Conservation (phyloP, 2,113 vertebrate genomes). For the Grallaria varia region DNA sequence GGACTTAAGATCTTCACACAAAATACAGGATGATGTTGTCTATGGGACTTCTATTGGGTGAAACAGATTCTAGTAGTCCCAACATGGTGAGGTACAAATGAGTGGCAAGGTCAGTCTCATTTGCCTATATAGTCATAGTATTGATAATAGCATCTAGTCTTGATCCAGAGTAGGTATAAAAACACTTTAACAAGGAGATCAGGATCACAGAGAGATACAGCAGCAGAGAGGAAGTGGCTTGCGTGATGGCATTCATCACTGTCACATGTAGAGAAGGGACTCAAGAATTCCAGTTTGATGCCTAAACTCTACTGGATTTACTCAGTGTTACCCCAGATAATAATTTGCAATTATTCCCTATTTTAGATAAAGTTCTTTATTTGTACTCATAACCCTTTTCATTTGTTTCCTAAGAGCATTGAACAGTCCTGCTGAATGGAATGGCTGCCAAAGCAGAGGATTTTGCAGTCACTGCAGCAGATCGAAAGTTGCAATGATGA, state of each 20-base stretch:
- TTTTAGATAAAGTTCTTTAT: not conserved
- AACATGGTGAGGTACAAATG: not conserved
- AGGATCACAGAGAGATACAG: not conserved
- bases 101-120: not conserved
- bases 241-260: not conserved
- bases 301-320: not conserved
- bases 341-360: not conserved
- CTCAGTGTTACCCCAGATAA: not conserved
- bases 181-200: not conserved
- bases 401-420: not conserved
- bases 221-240: not conserved
- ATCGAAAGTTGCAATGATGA: slow-evolving; percentile 4
- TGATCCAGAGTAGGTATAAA: not conserved
- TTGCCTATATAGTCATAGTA: not conserved
- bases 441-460: not conserved
- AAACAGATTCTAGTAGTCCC: not conserved
- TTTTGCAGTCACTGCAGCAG: not conserved
- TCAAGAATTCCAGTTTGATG: not conserved
- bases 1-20: not conserved
- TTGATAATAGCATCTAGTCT: not conserved
- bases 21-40: not conserved
- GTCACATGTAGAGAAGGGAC: rapidly evolving
- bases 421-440: not conserved
- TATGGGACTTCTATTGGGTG: not conserved
- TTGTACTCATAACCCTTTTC: not conserved